Percentiles rank a stretch among this genome's conserved stretches.
Conservation (phyloP, 2,888 invertebrate genomes). For the Drosophila algonquin region DNA sequence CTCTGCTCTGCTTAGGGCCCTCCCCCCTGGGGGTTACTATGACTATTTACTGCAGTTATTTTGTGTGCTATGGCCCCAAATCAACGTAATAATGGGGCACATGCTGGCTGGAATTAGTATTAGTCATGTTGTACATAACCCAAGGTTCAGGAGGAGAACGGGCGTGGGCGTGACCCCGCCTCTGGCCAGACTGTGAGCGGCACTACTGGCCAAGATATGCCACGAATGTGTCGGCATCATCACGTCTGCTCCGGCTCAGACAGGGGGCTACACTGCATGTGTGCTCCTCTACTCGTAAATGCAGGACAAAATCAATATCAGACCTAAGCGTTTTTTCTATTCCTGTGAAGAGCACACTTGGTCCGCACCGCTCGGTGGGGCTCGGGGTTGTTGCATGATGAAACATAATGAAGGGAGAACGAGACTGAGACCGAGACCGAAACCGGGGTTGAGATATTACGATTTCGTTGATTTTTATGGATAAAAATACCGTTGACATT, state of each 20-base stretch:
- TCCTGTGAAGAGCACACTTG: conserved; percentile 9
- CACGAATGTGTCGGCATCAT: conserved; percentile 49
- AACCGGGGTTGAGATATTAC: conserved; percentile 35
- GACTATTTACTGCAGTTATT: conserved; percentile 73
- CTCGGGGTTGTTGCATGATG: conserved; percentile 4
- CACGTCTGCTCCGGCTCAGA: conserved; percentile 46
- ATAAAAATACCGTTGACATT: conserved; percentile 77
- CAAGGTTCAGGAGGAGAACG: conserved; percentile 6
- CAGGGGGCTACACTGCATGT: conserved; percentile 19
- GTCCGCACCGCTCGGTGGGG: neutral
- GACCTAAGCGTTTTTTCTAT: conserved; percentile 22
- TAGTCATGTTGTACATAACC: conserved; percentile 43
- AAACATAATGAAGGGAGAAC: conserved; percentile 10
- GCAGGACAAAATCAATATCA: conserved; percentile 70
- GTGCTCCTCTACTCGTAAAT: conserved; percentile 17
- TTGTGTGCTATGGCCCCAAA: conserved; percentile 28
- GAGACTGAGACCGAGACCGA: conserved; percentile 6
- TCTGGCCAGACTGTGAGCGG: conserved; percentile 7
- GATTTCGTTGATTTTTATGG: conserved; percentile 50
- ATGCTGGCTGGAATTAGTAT: conserved; percentile 40
- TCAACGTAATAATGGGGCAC: conserved; percentile 25
- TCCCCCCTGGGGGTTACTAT: conserved; percentile 59
- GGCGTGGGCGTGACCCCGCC: conserved; percentile 1
- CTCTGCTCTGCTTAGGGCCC: neutral
- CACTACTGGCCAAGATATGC: conserved; percentile 45